Evolutionary conservation across 2,888 invertebrate genomes (phyloP).

Genomic region (Latrodectus elegans): DNA sequence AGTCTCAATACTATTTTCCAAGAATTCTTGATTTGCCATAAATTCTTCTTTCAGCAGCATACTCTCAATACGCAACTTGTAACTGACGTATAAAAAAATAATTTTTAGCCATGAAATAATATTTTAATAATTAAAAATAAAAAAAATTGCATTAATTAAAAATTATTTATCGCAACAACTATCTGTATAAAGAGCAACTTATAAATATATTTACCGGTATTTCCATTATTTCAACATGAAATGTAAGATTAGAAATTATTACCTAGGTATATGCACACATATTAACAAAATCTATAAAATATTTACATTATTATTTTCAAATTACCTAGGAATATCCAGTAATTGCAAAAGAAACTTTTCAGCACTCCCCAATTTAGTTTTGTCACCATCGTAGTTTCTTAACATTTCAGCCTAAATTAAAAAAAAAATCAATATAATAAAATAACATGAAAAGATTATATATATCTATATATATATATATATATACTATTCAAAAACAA

Average conservation of each 20-base stretch:
- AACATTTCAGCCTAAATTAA: constrained; percentile 84
- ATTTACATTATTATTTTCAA: not conserved
- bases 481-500: too few relatives aligned
- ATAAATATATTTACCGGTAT: constrained; percentile 54
- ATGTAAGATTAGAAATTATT: not conserved
- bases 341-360: constrained; percentile 94
- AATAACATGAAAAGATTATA: too few relatives aligned
- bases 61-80: constrained; percentile 92
- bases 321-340: constrained; percentile 86
- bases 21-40: constrained; percentile 88
- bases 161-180: not conserved
- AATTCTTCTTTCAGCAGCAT: constrained; percentile 97
- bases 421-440: not conserved
- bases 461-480: too few relatives aligned
- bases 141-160: not conserved
- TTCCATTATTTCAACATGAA: not conserved
- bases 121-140: not conserved
- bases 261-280: not conserved
- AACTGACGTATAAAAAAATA: constrained; percentile 80
- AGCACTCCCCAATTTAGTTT: constrained; percentile 89
- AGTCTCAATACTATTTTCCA: constrained; percentile 93
- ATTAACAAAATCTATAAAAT: not conserved
- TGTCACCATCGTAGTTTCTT: constrained; percentile 90
- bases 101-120: not conserved
- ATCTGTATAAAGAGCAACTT: not conserved